Evolutionary conservation across 2,113 vertebrate genomes (phyloP).

Genomic region (Melanotaenia duboulayi): DNA sequence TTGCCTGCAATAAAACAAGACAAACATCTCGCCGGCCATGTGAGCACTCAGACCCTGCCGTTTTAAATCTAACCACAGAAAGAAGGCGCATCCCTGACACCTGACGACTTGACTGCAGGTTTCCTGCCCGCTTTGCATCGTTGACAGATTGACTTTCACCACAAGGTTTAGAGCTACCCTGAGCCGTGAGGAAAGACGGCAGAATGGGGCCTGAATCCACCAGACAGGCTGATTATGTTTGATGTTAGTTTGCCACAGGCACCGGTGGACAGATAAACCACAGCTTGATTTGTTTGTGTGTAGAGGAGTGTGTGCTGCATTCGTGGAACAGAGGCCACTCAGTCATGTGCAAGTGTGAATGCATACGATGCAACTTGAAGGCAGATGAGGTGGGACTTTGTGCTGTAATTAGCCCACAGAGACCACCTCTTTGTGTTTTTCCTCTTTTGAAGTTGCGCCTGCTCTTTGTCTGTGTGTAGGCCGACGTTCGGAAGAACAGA

Average conservation of each 20-base stretch:
- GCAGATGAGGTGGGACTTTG: constrained; percentile 66
- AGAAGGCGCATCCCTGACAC: constrained; percentile 47
- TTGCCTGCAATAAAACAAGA: neutral
- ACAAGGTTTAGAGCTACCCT: constrained; percentile 66
- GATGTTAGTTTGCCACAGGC: constrained; percentile 56
- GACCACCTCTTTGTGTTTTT: constrained; percentile 54
- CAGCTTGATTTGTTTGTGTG: constrained; percentile 45
- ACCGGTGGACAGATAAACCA: constrained; percentile 42
- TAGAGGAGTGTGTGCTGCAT: constrained; percentile 27
- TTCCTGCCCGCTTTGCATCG: constrained; percentile 14
- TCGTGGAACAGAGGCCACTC: constrained; percentile 24
- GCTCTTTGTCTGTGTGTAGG: constrained; percentile 49
- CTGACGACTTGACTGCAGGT: constrained; percentile 51
- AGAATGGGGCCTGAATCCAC: constrained; percentile 40
- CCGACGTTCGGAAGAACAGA: constrained; percentile 41
- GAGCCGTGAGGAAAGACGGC: constrained; percentile 47
- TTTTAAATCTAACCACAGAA: constrained; percentile 41
- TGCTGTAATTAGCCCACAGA: constrained; percentile 79
- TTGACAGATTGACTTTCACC: constrained; percentile 61
- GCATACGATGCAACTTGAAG: constrained; percentile 63
- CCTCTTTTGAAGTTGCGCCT: constrained; percentile 69
- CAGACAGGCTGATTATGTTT: constrained; percentile 67
- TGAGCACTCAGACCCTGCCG: constrained; percentile 61
- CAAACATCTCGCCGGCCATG: constrained; percentile 25
- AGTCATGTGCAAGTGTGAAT: constrained; percentile 36